Conservation (phyloP, 2,113 vertebrate species). For the Trochalopteron elliotii region DNA sequence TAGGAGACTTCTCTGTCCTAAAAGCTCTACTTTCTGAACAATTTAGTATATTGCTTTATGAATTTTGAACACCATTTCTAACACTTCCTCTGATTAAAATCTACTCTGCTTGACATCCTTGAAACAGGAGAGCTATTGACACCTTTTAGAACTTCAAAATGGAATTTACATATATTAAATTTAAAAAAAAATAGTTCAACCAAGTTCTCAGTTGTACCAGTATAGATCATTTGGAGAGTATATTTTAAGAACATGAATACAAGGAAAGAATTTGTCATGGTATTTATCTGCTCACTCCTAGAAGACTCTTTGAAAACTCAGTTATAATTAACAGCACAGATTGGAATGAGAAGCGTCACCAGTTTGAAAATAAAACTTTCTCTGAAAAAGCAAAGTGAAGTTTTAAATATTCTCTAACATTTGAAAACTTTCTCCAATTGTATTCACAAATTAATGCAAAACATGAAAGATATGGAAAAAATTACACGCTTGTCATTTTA, state of each 20-base stretch:
- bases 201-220: background rate
- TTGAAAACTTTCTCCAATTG: background rate
- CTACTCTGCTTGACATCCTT: background rate
- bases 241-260: background rate
- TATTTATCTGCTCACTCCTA: background rate
- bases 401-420: background rate
- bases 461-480: background rate
- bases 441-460: background rate
- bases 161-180: background rate
- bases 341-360: background rate
- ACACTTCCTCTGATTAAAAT: background rate
- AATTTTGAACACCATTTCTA: background rate
- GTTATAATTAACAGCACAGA: background rate
- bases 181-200: background rate
- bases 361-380: background rate
- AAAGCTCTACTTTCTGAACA: background rate
- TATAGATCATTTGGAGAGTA: background rate
- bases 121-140: background rate
- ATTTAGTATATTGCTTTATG: background rate
- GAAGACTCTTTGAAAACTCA: background rate
- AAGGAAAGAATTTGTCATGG: background rate
- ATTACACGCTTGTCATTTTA: background rate
- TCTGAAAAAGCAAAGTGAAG: background rate
- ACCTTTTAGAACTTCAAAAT: background rate
- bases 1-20: background rate